Percentiles rank a stretch among this genome's conserved stretches.
Evolutionary conservation across 2,797 vertebrate species (phyloP).

Genomic region (Phyllotis vaccarum): DNA sequence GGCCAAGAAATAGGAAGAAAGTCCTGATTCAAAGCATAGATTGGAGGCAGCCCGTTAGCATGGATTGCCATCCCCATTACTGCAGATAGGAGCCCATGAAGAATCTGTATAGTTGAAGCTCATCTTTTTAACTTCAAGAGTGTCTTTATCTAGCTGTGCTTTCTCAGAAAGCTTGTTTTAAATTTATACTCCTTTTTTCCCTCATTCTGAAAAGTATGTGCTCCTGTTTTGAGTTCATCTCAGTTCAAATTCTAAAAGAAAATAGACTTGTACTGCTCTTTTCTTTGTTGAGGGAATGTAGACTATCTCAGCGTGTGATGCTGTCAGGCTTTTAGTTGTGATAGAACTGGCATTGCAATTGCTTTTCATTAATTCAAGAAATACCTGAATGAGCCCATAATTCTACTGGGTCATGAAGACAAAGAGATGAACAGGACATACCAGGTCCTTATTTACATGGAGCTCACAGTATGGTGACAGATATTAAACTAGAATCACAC

Average conservation of each 20-base stretch:
- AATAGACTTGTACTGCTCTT: slow-evolving; percentile 40
- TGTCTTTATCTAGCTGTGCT: slow-evolving; percentile 30
- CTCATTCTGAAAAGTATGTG: neutral
- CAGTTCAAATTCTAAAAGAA: slow-evolving; percentile 62
- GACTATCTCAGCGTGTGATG: neutral
- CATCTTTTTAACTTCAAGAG: slow-evolving; percentile 46
- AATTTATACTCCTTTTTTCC: slow-evolving; percentile 18
- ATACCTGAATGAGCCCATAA: neutral
- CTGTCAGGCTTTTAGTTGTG: neutral
- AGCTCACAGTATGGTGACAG: neutral
- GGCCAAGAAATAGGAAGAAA: neutral
- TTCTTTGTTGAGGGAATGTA: slow-evolving; percentile 18
- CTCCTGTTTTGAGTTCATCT: slow-evolving; percentile 59
- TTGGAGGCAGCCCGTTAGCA: neutral
- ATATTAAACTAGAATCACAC: neutral
- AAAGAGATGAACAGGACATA: neutral
- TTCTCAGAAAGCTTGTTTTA: slow-evolving; percentile 57
- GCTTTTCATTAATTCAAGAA: slow-evolving; percentile 46
- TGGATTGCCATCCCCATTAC: neutral
- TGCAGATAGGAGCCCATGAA: neutral
- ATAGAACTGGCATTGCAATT: neutral
- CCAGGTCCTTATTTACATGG: neutral
- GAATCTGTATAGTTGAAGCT: slow-evolving; percentile 17
- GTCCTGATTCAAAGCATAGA: neutral
- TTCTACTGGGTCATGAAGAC: neutral